Evolutionary conservation across 2,888 invertebrate genomes (phyloP).

Genomic region (Dermolepida albohirtum): DNA sequence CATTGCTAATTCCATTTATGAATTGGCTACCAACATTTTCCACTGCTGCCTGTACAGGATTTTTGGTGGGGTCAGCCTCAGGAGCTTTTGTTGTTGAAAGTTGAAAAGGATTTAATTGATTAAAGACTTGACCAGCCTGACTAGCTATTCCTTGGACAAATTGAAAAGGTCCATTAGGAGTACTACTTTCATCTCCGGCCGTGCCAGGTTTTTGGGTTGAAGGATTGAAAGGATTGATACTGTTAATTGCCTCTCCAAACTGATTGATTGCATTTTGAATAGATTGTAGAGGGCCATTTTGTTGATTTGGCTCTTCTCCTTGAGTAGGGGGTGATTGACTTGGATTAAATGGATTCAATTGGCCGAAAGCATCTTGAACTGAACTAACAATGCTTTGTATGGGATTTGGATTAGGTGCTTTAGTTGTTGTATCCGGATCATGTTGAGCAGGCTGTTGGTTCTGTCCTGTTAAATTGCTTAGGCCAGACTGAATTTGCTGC

Average conservation of each 20-base stretch:
- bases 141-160: constrained; percentile 43
- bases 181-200: constrained; percentile 24
- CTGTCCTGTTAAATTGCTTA: constrained; percentile 32
- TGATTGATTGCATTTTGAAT: constrained; percentile 45
- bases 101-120: constrained; percentile 46
- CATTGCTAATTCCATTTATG: constrained; percentile 9
- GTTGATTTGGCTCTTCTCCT: constrained; percentile 45
- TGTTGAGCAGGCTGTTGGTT: constrained; percentile 27
- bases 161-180: constrained; percentile 41
- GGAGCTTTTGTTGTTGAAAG: constrained; percentile 27
- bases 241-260: constrained; percentile 44
- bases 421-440: constrained; percentile 17
- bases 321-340: constrained; percentile 43
- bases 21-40: constrained; percentile 35
- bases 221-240: constrained; percentile 45
- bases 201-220: constrained; percentile 37
- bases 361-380: constrained; percentile 32
- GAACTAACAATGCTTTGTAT: constrained; percentile 41
- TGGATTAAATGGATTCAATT: constrained; percentile 49
- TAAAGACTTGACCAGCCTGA: constrained; percentile 44
- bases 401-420: constrained; percentile 31
- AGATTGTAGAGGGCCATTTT: constrained; percentile 40
- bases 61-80: constrained; percentile 32
- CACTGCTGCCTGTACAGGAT: constrained; percentile 33
- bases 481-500: constrained; percentile 36